These are phyloP conservation scores for Furcula furcula DNA, from an alignment of 2,888 invertebrate species.

Conservation along the genomic window DNA sequence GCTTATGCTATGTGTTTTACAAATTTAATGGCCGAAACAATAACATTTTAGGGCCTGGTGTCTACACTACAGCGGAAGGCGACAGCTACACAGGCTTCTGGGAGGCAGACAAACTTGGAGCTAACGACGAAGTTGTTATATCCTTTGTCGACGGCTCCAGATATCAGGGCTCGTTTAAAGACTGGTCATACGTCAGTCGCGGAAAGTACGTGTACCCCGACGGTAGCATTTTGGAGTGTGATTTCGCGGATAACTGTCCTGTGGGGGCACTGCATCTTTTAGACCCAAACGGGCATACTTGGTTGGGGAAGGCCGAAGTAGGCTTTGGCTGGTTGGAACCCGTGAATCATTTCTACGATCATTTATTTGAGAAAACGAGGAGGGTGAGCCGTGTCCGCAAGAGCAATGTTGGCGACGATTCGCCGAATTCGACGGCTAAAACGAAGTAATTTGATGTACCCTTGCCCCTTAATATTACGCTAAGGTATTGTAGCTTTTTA, in stretches of 20 bases:
- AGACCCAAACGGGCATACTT: slow-evolving; percentile 77
- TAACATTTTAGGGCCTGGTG: slow-evolving; percentile 63
- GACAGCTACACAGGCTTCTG: slow-evolving; percentile 80
- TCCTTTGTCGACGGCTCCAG: slow-evolving; percentile 68
- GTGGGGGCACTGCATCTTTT: slow-evolving; percentile 56
- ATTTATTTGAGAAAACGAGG: slow-evolving; percentile 44
- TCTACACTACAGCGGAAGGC: slow-evolving; percentile 81
- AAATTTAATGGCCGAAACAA: slow-evolving; percentile 8
- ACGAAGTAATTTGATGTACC: slow-evolving; percentile 11
- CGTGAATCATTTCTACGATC: slow-evolving; percentile 67
- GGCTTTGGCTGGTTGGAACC: slow-evolving; percentile 67
- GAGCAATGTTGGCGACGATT: neutral
- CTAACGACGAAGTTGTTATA: slow-evolving; percentile 50
- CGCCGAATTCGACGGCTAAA: slow-evolving; percentile 3
- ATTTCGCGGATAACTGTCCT: slow-evolving; percentile 79
- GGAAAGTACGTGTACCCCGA: slow-evolving; percentile 79
- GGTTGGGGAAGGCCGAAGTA: slow-evolving; percentile 71
- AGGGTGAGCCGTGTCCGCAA: slow-evolving; percentile 24
- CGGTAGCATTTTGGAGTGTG: slow-evolving; percentile 62
- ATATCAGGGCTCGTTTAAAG: slow-evolving; percentile 73
- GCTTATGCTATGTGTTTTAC: slow-evolving; percentile 18
- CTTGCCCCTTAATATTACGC: no score
- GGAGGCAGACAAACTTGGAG: slow-evolving; percentile 76
- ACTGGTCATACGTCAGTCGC: slow-evolving; percentile 69
- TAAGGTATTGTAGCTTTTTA: no score